Percentiles rank a stretch among this genome's conserved stretches.
phyloP scores from a whole-genome alignment of 2,113 vertebrate genomes.

The Cyprinodon variegatus region DNA sequence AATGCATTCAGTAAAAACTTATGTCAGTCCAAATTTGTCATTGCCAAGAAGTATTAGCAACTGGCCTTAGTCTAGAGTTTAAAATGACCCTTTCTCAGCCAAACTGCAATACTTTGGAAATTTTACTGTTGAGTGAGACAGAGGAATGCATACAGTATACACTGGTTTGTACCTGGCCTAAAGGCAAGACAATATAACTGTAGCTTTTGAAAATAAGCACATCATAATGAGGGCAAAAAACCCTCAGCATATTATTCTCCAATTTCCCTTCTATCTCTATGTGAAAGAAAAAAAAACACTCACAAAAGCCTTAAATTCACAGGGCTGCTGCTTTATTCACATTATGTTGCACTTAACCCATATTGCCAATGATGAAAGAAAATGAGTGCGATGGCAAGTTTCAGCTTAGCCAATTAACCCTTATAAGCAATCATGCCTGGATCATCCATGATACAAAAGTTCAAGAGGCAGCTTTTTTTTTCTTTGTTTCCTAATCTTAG shows the following conservation, averaged over 20 bases:
- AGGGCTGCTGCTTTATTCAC: neutral
- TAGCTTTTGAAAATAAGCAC: neutral
- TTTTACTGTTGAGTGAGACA: neutral
- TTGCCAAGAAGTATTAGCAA: neutral
- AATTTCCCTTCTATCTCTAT: neutral
- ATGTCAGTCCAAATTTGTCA: neutral
- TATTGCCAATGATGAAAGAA: neutral
- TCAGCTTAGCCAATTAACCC: neutral
- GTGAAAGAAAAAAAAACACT: neutral
- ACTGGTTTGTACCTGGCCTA: neutral
- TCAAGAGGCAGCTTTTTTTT: neutral
- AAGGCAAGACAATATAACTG: neutral
- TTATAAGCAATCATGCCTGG: neutral
- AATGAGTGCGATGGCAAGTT: neutral
- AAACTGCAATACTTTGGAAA: neutral
- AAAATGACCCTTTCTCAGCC: neutral
- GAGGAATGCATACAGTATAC: neutral
- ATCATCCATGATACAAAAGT: neutral
- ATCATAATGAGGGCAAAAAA: neutral
- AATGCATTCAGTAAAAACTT: neutral
- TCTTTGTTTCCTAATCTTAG: neutral
- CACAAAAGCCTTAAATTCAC: neutral
- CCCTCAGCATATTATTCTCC: neutral
- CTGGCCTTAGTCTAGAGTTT: neutral
- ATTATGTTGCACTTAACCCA: neutral